Percentiles rank a stretch among this genome's conserved stretches.
phyloP scores from a whole-genome alignment of 2,888 invertebrate species.

The Limnephilus marmoratus region DNA sequence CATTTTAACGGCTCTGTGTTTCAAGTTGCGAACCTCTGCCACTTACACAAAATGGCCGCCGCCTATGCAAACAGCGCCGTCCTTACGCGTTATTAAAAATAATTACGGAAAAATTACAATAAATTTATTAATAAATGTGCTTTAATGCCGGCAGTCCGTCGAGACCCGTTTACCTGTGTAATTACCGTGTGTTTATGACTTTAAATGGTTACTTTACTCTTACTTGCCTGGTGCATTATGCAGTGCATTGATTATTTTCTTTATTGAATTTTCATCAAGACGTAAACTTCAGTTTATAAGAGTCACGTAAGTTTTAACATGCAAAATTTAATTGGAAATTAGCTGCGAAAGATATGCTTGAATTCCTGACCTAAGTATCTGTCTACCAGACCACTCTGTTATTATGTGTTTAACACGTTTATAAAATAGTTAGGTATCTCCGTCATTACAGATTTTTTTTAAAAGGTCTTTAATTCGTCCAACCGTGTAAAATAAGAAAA shows the following conservation, averaged over 20 bases:
- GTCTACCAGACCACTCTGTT: not conserved
- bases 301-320: not conserved
- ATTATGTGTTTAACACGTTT: too few species aligned
- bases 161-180: not conserved
- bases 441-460: too few species aligned
- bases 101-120: slow-evolving; percentile 62
- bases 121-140: slow-evolving; percentile 56
- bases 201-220: not conserved
- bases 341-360: not conserved
- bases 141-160: not conserved
- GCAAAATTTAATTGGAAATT: not conserved
- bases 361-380: not conserved
- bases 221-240: not conserved
- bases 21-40: slow-evolving; percentile 36
- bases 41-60: slow-evolving; percentile 45
- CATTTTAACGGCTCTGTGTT: not conserved
- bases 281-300: not conserved
- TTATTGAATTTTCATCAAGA: not conserved
- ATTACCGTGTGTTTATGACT: not conserved
- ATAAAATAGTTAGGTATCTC: too few species aligned
- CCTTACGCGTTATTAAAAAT: slow-evolving; percentile 63
- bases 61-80: slow-evolving; percentile 51
- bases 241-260: not conserved
- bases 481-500: too few species aligned
- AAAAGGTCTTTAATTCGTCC: too few species aligned